Percentiles rank a stretch among this genome's conserved stretches.
These are phyloP conservation scores for Poecilia wingei DNA, from an alignment of 2,797 vertebrate species.

Conservation along the genomic window DNA sequence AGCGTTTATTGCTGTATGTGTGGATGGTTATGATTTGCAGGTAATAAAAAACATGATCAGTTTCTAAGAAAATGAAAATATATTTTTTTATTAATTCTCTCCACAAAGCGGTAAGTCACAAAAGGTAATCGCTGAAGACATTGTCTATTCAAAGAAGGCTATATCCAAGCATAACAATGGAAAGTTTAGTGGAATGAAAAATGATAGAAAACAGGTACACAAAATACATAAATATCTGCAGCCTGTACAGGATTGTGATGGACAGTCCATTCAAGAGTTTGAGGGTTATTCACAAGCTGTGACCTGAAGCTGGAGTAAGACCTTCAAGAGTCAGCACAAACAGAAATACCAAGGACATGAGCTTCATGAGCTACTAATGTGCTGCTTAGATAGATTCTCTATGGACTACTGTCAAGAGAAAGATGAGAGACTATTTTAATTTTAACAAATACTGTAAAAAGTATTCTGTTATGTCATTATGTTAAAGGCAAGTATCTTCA, in stretches of 20 bases:
- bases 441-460: not conserved
- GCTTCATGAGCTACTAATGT: not conserved
- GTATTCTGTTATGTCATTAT: not conserved
- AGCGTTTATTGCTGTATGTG: not conserved
- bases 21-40: not conserved
- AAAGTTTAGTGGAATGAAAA: not conserved
- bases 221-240: not conserved
- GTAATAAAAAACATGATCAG: not conserved
- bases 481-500: slow-evolving; percentile 6
- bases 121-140: not conserved
- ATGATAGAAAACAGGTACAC: not conserved
- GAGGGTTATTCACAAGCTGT: not conserved
- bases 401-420: not conserved
- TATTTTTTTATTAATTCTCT: not conserved
- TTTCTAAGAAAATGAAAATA: not conserved
- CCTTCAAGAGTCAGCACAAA: not conserved
- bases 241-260: not conserved
- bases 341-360: not conserved
- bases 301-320: not conserved
- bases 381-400: not conserved
- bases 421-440: not conserved
- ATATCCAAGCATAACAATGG: not conserved
- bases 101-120: not conserved
- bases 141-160: not conserved
- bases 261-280: not conserved